Evolutionary conservation across 2,888 invertebrate species (phyloP).

Genomic region (Ariolimax columbianus): DNA sequence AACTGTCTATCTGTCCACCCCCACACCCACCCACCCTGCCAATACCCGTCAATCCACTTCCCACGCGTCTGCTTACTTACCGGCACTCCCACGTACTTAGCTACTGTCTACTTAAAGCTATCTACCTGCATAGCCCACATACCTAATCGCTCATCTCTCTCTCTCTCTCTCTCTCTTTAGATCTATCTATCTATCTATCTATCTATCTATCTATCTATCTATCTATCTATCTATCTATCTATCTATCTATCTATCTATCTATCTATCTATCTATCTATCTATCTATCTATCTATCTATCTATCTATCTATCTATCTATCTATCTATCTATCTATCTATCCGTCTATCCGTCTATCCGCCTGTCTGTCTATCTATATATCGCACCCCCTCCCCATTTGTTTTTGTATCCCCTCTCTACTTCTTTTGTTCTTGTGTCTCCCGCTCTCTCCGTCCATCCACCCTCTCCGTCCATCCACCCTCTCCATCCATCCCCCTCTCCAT

Average conservation of each 20-base stretch:
- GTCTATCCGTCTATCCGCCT: background rate
- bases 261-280: slow-evolving; percentile 13
- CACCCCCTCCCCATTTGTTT: background rate
- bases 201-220: slow-evolving; percentile 20
- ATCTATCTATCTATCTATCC: slow-evolving; percentile 9
- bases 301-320: slow-evolving; percentile 13
- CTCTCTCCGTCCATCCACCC: background rate
- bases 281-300: slow-evolving; percentile 13
- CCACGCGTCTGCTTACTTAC: too few species aligned
- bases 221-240: slow-evolving; percentile 13
- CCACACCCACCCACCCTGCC: too few species aligned
- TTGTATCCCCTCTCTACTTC: background rate
- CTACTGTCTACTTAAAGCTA: too few species aligned
- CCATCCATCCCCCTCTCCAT: too few species aligned
- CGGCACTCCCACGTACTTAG: too few species aligned
- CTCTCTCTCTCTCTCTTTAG: background rate
- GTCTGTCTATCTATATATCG: background rate
- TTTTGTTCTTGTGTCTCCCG: too few species aligned
- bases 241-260: slow-evolving; percentile 5
- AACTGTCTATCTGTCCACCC: too few species aligned
- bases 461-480: too few species aligned
- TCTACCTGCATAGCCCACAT: too few species aligned
- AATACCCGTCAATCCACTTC: too few species aligned
- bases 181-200: background rate
- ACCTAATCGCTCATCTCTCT: too few species aligned